Percentiles rank a stretch among this genome's conserved stretches.
phyloP scores from a whole-genome alignment of 2,113 vertebrate species.

The Microtus pennsylvanicus region DNA sequence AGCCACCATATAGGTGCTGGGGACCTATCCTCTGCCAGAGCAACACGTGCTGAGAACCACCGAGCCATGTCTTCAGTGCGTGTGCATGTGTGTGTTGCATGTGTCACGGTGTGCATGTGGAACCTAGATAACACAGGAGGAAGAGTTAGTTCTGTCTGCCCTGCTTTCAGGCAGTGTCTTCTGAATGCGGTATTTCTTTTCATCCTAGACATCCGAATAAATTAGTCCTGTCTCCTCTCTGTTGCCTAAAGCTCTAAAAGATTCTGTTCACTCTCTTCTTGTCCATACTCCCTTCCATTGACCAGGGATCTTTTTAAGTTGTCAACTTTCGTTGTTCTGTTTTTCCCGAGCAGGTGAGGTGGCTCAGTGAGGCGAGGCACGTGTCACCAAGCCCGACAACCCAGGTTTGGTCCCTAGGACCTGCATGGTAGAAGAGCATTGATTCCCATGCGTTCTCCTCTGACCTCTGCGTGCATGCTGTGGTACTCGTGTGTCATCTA shows the following conservation, averaged over 20 bases:
- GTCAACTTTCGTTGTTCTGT: background rate
- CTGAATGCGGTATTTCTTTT: slow-evolving; percentile 39
- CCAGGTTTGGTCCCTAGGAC: background rate
- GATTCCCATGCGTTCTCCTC: background rate
- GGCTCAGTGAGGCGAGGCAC: background rate
- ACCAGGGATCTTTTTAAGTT: slow-evolving; percentile 29
- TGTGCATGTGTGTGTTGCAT: too few species aligned
- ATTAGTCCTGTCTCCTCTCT: slow-evolving; percentile 5
- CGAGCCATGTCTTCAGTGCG: background rate
- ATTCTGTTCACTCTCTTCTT: background rate
- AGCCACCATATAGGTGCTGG: background rate
- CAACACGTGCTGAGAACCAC: background rate
- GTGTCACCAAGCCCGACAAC: background rate
- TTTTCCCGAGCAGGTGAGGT: background rate
- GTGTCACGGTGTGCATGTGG: background rate
- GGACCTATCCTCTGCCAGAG: background rate
- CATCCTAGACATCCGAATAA: background rate
- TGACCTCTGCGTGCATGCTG: background rate
- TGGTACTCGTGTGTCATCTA: background rate
- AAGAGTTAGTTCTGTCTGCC: background rate
- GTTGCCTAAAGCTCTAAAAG: background rate
- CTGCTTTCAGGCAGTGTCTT: background rate
- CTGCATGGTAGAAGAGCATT: background rate
- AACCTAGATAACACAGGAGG: background rate
- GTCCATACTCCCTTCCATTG: background rate